These are phyloP conservation scores for Eciton burchellii DNA, from an alignment of 1,140 invertebrate species.

Conservation along the genomic window DNA sequence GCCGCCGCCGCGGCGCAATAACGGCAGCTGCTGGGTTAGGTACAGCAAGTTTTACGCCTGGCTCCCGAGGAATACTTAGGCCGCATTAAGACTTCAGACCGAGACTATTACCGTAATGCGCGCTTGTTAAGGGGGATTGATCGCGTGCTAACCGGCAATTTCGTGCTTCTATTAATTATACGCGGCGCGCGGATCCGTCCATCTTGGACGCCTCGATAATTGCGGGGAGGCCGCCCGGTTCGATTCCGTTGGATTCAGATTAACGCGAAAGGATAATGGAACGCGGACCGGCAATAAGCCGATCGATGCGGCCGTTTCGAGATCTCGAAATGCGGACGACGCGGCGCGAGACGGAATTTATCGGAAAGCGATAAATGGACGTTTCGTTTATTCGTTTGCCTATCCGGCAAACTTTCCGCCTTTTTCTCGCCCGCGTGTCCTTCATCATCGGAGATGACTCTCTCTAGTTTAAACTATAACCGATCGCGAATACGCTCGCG, in stretches of 20 bases:
- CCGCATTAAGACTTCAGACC: slow-evolving; percentile 53
- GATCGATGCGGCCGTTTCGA: slow-evolving; percentile 3
- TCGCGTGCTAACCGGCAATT: slow-evolving; percentile 54
- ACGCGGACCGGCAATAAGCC: slow-evolving; percentile 11
- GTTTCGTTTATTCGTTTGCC: slow-evolving; percentile 2
- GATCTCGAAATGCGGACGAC: slow-evolving; percentile 3
- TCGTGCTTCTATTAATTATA: slow-evolving; percentile 56
- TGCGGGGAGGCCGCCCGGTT: background rate
- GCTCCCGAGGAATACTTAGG: slow-evolving; percentile 59
- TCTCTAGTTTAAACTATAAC: no score
- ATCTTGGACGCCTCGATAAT: slow-evolving; percentile 17
- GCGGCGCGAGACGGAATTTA: background rate
- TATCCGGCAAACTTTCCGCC: slow-evolving; percentile 33
- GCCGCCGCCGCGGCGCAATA: slow-evolving; percentile 21
- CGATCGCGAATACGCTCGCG: background rate
- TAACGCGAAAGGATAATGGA: slow-evolving; percentile 20
- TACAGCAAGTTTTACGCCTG: slow-evolving; percentile 60
- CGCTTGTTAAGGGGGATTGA: slow-evolving; percentile 58
- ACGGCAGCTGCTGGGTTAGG: slow-evolving; percentile 33
- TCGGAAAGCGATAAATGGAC: slow-evolving; percentile 42
- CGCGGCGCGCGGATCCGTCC: slow-evolving; percentile 10
- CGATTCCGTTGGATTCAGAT: background rate
- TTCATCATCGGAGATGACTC: no score
- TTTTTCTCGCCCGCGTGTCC: background rate
- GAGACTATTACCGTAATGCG: slow-evolving; percentile 37